phyloP scores from a whole-genome alignment of 2,888 invertebrate genomes.

The Coelopa pilipes region DNA sequence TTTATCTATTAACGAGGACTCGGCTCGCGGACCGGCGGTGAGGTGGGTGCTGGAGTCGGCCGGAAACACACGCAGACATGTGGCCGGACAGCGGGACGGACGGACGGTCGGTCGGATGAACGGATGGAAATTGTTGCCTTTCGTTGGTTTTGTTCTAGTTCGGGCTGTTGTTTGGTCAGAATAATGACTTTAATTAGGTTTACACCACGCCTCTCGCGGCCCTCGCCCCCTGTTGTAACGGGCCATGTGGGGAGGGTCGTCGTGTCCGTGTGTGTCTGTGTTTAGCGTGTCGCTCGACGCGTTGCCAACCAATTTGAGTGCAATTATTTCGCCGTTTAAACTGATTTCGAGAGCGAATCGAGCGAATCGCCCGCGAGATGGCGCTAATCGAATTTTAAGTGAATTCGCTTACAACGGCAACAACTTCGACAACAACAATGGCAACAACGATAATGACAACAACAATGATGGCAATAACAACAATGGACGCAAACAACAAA shows the following conservation, averaged over 20 bases:
- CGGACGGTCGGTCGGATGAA: neutral
- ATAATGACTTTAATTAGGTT: constrained; percentile 33
- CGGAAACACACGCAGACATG: too few species aligned
- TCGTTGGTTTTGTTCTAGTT: constrained; percentile 11
- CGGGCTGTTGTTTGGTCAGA: constrained; percentile 9
- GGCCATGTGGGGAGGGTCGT: neutral
- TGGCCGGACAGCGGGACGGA: too few species aligned
- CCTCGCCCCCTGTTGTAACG: neutral
- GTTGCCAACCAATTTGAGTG: constrained; percentile 32
- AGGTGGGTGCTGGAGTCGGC: too few species aligned
- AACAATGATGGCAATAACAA: too few species aligned
- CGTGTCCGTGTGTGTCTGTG: neutral
- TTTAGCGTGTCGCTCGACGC: neutral
- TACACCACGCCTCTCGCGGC: constrained; percentile 10
- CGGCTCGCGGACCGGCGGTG: too few species aligned
- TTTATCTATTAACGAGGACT: neutral
- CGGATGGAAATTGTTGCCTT: neutral
- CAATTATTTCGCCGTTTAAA: constrained; percentile 37
- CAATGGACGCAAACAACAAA: too few species aligned
- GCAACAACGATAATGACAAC: too few species aligned
- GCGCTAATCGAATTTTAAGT: constrained; percentile 37
- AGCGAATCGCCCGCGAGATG: constrained; percentile 2
- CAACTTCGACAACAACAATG: too few species aligned
- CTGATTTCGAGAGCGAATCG: constrained; percentile 26
- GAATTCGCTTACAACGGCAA: constrained; percentile 26